Percentiles rank a stretch among this genome's conserved stretches.
phyloP scores from a whole-genome alignment of 2,888 invertebrate genomes.

The Amphimallon solstitiale region DNA sequence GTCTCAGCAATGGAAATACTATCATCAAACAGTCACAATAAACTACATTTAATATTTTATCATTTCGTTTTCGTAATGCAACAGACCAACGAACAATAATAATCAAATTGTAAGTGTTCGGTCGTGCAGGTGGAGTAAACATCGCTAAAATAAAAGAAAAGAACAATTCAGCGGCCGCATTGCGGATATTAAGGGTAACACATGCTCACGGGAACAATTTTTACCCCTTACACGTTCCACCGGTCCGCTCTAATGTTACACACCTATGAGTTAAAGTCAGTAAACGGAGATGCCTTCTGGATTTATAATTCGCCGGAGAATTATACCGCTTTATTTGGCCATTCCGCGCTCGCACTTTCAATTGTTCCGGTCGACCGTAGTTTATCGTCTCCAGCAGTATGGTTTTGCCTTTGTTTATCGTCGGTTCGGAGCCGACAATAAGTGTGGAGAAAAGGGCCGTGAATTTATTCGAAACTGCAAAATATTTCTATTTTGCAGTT shows the following conservation, averaged over 20 bases:
- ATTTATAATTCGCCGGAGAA: no score
- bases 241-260: no score
- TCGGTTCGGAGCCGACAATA: no score
- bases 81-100: not conserved
- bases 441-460: no score
- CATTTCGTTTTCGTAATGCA: no score
- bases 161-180: constrained; percentile 2
- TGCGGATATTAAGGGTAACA: constrained; percentile 9
- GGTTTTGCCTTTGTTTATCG: not conserved
- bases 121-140: not conserved
- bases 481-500: no score
- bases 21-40: no score
- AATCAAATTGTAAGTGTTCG: not conserved
- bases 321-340: no score
- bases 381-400: not conserved
- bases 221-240: not conserved
- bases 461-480: no score
- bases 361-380: not conserved
- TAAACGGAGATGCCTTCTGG: not conserved
- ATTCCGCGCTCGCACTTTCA: constrained; percentile 1
- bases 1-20: no score
- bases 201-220: not conserved
- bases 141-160: not conserved
- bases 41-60: no score
- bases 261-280: no score